Conservation (phyloP, 1,140 invertebrate genomes). For the Oreohelix idahoensis region DNA sequence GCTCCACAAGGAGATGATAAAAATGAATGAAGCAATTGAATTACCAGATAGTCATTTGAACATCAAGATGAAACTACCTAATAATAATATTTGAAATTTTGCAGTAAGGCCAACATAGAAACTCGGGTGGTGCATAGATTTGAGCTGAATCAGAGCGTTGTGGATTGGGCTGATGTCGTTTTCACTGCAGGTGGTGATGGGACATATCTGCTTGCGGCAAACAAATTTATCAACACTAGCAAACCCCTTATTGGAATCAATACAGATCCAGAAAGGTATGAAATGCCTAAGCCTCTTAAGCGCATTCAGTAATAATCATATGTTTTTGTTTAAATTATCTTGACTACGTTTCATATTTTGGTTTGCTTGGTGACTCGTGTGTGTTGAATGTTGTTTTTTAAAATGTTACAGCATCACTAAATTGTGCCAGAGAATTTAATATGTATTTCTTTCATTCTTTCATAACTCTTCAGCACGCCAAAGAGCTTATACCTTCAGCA, state of each 20-base stretch:
- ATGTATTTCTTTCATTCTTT: too few species aligned
- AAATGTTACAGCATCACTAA: too few species aligned
- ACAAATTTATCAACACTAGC: conserved; percentile 81
- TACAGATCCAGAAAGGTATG: conserved; percentile 88
- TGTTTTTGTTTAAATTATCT: too few species aligned
- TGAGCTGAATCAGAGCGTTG: conserved; percentile 80
- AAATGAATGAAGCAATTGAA: not conserved
- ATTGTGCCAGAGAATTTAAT: too few species aligned
- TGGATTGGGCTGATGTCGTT: conserved; percentile 95
- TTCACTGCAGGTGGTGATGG: conserved; percentile 98
- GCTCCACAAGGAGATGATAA: too few species aligned
- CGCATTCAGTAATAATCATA: too few species aligned
- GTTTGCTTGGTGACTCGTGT: too few species aligned
- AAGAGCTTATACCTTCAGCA: too few species aligned
- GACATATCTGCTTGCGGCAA: conserved; percentile 95
- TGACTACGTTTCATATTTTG: too few species aligned
- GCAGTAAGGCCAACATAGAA: conserved; percentile 78
- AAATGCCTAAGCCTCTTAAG: too few species aligned
- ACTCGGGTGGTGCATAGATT: conserved; percentile 86
- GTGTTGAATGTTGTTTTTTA: too few species aligned
- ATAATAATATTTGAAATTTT: not conserved
- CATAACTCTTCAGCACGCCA: too few species aligned
- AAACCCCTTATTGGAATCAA: conserved; percentile 98
- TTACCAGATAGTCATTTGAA: not conserved
- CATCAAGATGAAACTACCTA: not conserved